Evolutionary conservation across 2,113 vertebrate species (phyloP).

Genomic region (Oncorhynchus gorbuscha): DNA sequence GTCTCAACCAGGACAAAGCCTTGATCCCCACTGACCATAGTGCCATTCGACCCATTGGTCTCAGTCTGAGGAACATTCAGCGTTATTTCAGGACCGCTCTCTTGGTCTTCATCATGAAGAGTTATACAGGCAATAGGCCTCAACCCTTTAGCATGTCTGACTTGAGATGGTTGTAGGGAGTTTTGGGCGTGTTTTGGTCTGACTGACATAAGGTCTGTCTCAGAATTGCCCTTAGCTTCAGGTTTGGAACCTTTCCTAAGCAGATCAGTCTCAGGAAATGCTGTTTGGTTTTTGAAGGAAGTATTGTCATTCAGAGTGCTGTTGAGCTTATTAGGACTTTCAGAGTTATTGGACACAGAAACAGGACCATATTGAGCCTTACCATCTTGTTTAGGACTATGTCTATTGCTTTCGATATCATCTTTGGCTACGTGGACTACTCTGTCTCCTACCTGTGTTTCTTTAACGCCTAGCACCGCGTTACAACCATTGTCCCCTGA

Average conservation of each 20-base stretch:
- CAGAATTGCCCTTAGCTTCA: background rate
- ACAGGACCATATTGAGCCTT: constrained; percentile 5
- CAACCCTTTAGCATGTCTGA: constrained; percentile 3
- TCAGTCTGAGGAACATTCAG: background rate
- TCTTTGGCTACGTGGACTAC: constrained; percentile 43
- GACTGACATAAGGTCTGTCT: background rate
- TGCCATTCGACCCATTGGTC: background rate
- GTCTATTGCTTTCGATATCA: constrained; percentile 38
- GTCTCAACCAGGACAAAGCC: constrained; percentile 20
- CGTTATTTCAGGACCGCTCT: background rate
- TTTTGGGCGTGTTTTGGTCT: constrained; percentile 18
- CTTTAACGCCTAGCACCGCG: constrained; percentile 5
- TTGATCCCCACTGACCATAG: background rate
- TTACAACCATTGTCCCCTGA: background rate
- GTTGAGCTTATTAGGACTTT: constrained; percentile 3
- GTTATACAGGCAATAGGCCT: background rate
- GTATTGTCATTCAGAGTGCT: background rate
- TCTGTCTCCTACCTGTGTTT: background rate
- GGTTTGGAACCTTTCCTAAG: background rate
- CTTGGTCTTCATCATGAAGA: background rate
- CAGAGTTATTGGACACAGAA: background rate
- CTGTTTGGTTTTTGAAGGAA: background rate
- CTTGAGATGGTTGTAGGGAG: constrained; percentile 1
- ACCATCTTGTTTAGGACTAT: constrained; percentile 5
- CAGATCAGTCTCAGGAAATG: background rate